Evolutionary conservation across 2,797 vertebrate species (phyloP).

Genomic region (Danio choprae): DNA sequence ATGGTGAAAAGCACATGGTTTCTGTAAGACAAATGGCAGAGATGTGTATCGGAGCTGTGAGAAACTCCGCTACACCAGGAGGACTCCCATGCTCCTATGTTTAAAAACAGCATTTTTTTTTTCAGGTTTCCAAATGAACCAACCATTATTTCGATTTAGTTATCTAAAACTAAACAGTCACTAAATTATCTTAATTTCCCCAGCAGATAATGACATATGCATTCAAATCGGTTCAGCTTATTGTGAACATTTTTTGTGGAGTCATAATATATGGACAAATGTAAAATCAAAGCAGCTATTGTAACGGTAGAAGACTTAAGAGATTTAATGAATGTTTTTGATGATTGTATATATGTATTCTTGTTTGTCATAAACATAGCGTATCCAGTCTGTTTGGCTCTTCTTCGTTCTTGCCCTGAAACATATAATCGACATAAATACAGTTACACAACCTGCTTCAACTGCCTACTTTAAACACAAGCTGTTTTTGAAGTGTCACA

Average conservation of each 20-base stretch:
- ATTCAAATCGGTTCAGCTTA: neutral
- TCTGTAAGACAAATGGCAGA: too few species aligned
- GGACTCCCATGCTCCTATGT: too few species aligned
- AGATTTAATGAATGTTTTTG: neutral
- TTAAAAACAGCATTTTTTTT: too few species aligned
- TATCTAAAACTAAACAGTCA: too few species aligned
- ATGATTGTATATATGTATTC: neutral
- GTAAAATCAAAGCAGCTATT: too few species aligned
- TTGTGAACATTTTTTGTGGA: neutral
- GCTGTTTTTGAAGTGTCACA: neutral
- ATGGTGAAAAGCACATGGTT: too few species aligned
- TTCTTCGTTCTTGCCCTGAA: neutral
- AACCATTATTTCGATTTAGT: too few species aligned
- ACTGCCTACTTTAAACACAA: neutral
- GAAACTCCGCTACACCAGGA: too few species aligned
- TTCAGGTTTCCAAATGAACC: too few species aligned
- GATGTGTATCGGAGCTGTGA: too few species aligned
- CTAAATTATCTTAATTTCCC: neutral
- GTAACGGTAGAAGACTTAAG: too few species aligned
- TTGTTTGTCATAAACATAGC: neutral
- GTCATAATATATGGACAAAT: neutral
- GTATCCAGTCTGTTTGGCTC: slow-evolving; percentile 14
- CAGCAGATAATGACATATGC: neutral
- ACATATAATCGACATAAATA: neutral
- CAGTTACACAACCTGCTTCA: neutral